These are phyloP conservation scores for Psammodynastes pulverulentus DNA, from an alignment of 2,113 vertebrate species.

Conservation along the genomic window DNA sequence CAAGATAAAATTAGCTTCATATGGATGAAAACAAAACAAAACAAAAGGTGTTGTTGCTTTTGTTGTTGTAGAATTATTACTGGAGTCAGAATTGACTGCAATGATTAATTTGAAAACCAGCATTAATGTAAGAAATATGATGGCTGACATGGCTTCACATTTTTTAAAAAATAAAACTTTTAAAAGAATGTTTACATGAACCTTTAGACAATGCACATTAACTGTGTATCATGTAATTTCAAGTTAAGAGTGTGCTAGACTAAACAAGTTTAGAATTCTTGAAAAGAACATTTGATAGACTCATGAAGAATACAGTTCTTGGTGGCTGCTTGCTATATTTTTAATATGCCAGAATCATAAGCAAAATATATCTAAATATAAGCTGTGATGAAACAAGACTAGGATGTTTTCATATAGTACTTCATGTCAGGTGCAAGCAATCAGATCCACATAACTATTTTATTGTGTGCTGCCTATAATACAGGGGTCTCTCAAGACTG, in stretches of 20 bases:
- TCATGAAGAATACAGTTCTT: background rate
- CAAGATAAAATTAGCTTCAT: slow-evolving; percentile 1
- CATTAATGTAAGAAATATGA: background rate
- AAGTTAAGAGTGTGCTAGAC: no score
- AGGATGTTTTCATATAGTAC: no score
- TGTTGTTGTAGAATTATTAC: background rate
- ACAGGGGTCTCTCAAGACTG: background rate
- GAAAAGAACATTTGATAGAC: background rate
- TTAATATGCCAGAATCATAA: background rate
- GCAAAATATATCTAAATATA: background rate
- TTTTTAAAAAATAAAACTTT: background rate
- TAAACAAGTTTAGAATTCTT: background rate
- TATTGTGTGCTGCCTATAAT: background rate
- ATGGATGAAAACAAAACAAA: background rate
- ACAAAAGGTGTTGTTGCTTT: background rate
- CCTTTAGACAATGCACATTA: background rate
- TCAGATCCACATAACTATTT: background rate
- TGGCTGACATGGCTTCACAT: background rate
- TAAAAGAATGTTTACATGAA: background rate
- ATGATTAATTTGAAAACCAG: background rate
- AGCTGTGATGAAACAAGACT: background rate
- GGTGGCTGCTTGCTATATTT: background rate
- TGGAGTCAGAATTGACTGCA: background rate
- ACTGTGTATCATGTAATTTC: background rate
- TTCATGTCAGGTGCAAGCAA: background rate